Conservation (phyloP, 23 tunicate species). For the Ciona savignyi region DNA sequence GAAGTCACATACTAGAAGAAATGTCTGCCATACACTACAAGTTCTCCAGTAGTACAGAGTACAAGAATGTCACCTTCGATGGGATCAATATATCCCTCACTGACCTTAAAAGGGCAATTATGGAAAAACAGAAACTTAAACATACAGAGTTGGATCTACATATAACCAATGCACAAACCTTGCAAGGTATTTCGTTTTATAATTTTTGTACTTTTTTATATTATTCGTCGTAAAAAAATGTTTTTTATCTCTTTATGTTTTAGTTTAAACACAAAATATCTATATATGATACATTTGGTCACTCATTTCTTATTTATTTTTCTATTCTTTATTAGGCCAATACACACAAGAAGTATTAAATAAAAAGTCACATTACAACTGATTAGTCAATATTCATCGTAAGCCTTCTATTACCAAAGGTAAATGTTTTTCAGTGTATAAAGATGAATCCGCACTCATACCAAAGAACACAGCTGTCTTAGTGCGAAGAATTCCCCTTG, state of each 20-base stretch:
- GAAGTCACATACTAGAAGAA: too few species aligned
- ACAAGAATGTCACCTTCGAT: slow-evolving; percentile 80
- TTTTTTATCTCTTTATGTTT: too few species aligned
- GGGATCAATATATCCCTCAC: slow-evolving; percentile 67
- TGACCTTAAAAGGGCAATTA: slow-evolving; percentile 75
- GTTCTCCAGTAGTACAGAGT: slow-evolving; percentile 82
- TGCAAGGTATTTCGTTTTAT: slow-evolving; percentile 65
- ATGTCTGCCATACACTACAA: slow-evolving; percentile 97
- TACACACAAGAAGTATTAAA: too few species aligned
- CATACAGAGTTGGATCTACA: slow-evolving; percentile 77
- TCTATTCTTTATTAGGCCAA: too few species aligned
- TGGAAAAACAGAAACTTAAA: slow-evolving; percentile 82
- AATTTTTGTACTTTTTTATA: too few species aligned
- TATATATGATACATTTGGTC: too few species aligned
- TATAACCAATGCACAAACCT: slow-evolving; percentile 80
- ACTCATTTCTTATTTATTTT: too few species aligned
- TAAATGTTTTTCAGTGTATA: slow-evolving; percentile 78
- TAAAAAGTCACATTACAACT: too few species aligned
- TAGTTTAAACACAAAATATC: too few species aligned
- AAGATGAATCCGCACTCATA: slow-evolving; percentile 57
- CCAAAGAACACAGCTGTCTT: slow-evolving; percentile 86
- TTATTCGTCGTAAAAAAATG: too few species aligned
- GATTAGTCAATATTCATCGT: too few species aligned
- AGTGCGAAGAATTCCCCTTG: slow-evolving; percentile 83
- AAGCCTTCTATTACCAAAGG: too few species aligned